These are phyloP conservation scores for Pituophis catenifer DNA, from an alignment of 2,113 vertebrate species.

Conservation along the genomic window DNA sequence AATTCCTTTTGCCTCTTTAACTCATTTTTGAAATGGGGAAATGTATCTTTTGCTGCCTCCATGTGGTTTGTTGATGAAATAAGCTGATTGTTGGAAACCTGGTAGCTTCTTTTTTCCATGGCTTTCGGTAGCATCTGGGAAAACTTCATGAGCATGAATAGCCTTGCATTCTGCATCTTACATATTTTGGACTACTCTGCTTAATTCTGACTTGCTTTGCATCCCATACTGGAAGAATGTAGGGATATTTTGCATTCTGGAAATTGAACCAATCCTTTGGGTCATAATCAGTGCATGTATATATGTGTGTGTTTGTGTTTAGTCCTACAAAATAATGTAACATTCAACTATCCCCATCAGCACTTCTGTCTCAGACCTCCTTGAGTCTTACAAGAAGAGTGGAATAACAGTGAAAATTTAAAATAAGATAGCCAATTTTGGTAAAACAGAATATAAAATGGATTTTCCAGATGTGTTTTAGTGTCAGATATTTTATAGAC, in stretches of 20 bases:
- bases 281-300: neutral
- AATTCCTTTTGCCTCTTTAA: neutral
- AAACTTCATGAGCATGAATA: neutral
- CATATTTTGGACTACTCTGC: neutral
- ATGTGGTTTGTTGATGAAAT: conserved; percentile 36
- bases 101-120: neutral
- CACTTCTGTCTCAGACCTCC: neutral
- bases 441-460: neutral
- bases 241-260: neutral
- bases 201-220: neutral
- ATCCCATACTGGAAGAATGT: neutral
- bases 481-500: neutral
- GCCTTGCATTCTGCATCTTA: neutral
- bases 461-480: neutral
- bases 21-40: neutral
- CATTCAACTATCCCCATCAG: neutral
- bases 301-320: neutral
- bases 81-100: neutral
- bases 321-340: neutral
- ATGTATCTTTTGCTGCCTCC: conserved; percentile 62
- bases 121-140: neutral
- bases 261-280: neutral
- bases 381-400: neutral
- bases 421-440: neutral
- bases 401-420: neutral